Base-by-base conservation (phyloP, 2,113 vertebrate genomes). In the Erpornis zantholeuca region DNA sequence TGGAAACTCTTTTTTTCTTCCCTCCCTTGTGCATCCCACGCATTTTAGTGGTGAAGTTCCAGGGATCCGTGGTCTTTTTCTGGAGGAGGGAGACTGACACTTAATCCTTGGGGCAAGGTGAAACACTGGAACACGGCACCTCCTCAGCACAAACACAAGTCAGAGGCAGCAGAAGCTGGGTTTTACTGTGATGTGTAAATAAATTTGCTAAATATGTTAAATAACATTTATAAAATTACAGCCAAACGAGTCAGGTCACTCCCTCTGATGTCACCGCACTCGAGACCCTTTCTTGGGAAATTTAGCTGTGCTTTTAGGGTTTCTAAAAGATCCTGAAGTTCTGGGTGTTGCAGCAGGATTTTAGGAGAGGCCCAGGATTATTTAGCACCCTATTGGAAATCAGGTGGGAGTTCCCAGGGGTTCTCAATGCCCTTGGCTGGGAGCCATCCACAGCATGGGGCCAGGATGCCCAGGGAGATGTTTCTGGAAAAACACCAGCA, bases 251-350 rank as follows among this genome's bases (percentile, higher is more conserved):
- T 2, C 2, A 24, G 20, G 19, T 80, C 49, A 19, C 22, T 47
- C 28, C 13, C 15, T 76, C 21, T 0, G 0, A 12, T 18, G 24
- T 27, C 75, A 42, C 21, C 1, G 0, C 10, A 17, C 21, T n/a
- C 2, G 1, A 49, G 53, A 69, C 7, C 15, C 9, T 57, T 61
- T 61, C 15, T 47, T 54, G 23, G 29, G 54, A 68, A 64, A 85
- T 8, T 20, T 18, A 22, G 21, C 35, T 42, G 45, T 31, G 40
- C 21, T 66, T 27, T 73, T 53, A 33, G 17, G 18, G 59, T 64
- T 76, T 60, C 36, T 61, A 18, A 42, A 86, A 65, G 2, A 83
- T 36, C 38, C 64, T 54, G 3, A 59, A 71, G 7, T 50, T 82
- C 38, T 79, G 68, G 61, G 27, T 40, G 45, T 19, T 68, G 31